These are phyloP conservation scores for Natrix natrix DNA, from an alignment of 2,797 vertebrate species.

Conservation along the genomic window DNA sequence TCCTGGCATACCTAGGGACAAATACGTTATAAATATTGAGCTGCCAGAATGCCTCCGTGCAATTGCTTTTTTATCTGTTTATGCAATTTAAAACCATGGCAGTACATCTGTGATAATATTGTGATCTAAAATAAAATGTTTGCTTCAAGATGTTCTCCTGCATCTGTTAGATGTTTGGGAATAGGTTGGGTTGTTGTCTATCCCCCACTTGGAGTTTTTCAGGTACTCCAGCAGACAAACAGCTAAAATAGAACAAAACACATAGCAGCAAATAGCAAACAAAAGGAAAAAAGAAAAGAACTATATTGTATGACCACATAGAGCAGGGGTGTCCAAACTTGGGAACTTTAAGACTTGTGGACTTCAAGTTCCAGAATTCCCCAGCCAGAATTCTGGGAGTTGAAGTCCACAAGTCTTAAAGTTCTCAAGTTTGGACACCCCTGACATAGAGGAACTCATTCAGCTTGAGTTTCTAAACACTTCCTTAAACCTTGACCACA, in stretches of 20 bases:
- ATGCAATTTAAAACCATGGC: not conserved
- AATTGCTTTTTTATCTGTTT: conserved; percentile 5
- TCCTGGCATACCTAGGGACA: not conserved
- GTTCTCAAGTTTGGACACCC: no score
- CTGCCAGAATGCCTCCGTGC: not conserved
- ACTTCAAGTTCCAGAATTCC: no score
- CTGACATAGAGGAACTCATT: not conserved
- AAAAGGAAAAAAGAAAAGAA: not conserved
- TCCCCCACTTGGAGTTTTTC: not conserved
- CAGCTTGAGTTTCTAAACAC: not conserved
- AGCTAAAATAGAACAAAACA: not conserved
- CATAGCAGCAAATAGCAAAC: not conserved
- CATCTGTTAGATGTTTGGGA: not conserved
- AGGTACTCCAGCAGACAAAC: not conserved
- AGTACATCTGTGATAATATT: conserved; percentile 14
- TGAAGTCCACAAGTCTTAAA: no score
- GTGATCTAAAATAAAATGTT: not conserved
- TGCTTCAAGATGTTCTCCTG: not conserved
- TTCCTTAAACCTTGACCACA: not conserved
- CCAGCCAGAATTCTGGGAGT: no score
- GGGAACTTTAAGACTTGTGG: no score
- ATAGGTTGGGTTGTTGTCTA: not conserved
- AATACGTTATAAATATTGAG: conserved; percentile 12
- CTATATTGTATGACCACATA: not conserved
- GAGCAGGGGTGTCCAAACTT: no score